Evolutionary conservation across 2,797 vertebrate genomes (phyloP), one percentile per base, ranked within the genome.

Genomic region (Hypotaenidia philippensis): DNA sequence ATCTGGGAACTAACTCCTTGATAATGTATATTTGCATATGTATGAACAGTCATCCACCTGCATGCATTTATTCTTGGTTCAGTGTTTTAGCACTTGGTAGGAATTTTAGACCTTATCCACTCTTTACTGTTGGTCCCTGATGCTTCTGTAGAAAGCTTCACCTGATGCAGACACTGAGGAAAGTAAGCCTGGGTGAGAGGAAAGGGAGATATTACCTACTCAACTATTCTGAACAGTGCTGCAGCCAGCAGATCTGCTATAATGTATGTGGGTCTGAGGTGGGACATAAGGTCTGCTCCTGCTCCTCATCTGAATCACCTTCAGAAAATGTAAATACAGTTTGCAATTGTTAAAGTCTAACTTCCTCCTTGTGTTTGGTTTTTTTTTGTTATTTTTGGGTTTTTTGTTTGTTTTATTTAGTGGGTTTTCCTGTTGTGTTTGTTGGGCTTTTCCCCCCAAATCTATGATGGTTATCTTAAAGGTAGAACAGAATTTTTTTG

Each of bases 21-120:
- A 87, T 94, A 74, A 45, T 83, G 9, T 63, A 57, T 13, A 87
- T 91, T 93, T 96, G 87, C 94, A 95, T 96, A 91, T 83, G 74
- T 72, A 94, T 94, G 91, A 97, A 86, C 34, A 90, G 69, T 78
- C 59, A 88, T 71, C 93, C 82, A 94, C 89, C 79, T 95, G 95
- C 85, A 72, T 72, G 27, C 29, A 83, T 76, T 88, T 91, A 94
- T 88, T 94, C 77, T 81, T 81, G 50, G 59, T 72, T 41, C 85
- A 86, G 47, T 81, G n/a, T 65, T 88, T 76, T 78, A 90, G 52
- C 57, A 55, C 15, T 90, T 59, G 88, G 32, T 27, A 69, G 47
- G 77, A 83, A 91, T 90, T 95, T 93, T 83, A 97, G 85, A 69
- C 61, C 21, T 93, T 61, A 83, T 79, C 41, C 22, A 47, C 32